Base-by-base conservation (phyloP, 1,140 invertebrate genomes). In the Bombus superbus region DNA sequence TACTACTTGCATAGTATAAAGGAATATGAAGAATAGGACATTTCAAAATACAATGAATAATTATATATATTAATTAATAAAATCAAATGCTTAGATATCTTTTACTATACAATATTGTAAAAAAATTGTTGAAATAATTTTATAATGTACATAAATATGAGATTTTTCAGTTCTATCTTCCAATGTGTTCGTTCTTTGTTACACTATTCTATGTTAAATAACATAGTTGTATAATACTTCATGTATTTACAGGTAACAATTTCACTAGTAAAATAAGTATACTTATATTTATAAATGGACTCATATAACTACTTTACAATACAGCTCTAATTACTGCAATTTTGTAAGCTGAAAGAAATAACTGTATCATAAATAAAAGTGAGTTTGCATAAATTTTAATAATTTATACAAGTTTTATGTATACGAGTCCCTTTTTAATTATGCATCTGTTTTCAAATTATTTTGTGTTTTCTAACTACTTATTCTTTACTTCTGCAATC, bases 311-410 rank as follows among this genome's bases (percentile, higher is more conserved):
- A 75, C 44, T 18, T 74, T 35, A 38, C 38, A 57, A 73, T 81
- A 86, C 47, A 47, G 77, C 71, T 64, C 74, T 82, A 25, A 18
- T 85, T 73, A 90, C 13, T 91, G 91, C 89, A 92, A 91, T 90
- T 74, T 91, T 92, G 74, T 85, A 64, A 89, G 88, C 57, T 86
- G 86, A 53, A 40, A 88, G 76, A 91, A 75, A 38, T 47, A 64
- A 76, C 74, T 92, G 78, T 92, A 92, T 91, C 86, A 91, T 88
- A 85, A 89, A 87, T 79, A 89, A 87, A 88, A 81, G 32, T 76
- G 2, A 80, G 72, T 85, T 93, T 89, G 78, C 77, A 86, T 89
- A 81, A 88, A 92, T 86, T 87, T 73, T 64, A 78, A 88, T 42
- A 76, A 69, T 85, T 73, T 77, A 80, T 90, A 66, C 79, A 86